Base-by-base conservation (phyloP, 2,113 vertebrate genomes). In the Gallinago media region DNA sequence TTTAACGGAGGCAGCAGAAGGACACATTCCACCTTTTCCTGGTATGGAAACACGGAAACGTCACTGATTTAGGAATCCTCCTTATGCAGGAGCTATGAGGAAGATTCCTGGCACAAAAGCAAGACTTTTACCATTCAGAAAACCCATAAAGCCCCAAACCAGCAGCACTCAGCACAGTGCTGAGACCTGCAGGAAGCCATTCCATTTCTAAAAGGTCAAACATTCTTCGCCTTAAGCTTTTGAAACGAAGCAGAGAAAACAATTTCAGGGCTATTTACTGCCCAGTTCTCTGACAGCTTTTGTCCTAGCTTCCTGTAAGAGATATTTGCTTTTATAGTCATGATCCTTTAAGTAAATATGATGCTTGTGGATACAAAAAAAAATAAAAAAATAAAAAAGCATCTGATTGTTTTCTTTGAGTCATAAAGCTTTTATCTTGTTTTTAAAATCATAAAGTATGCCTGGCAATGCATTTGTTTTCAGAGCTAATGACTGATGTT, bases 131-230 rank as follows among this genome's bases (percentile, higher is more conserved):
- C 98, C 97, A 91, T 98, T 98, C 97, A 96, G 98, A 96, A 98
- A 38, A 38, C 86, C 97, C 95, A 78, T 95, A 97, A 38, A 38
- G 38, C 38, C 38, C 38, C 38, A 38, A 38, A 94, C 97, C 98
- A 96, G 97, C 97, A 93, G 97, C 79, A 96, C 98, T 98, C 83
- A 98, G 85, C 42, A 92, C 90, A 92, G 98, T 76, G 34, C 96
- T 79, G 1, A 98, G 98, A 95, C 98, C 98, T 98, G 62, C 75
- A 98, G 97, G 80, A 95, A 98, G 94, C 83, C 88, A 88, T 97
- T 98, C 96, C 82, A 94, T 98, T 98, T 98, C 95, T 97, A 95
- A 98, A 98, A 98, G 97, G 98, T 98, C 98, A 98, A 97, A 96
- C 87, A 87, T 68, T 93, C 95, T 93, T 97, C 89, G 95, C 97